phyloP scores from a whole-genome alignment of 2,888 invertebrate species.

The Archips xylosteana region DNA sequence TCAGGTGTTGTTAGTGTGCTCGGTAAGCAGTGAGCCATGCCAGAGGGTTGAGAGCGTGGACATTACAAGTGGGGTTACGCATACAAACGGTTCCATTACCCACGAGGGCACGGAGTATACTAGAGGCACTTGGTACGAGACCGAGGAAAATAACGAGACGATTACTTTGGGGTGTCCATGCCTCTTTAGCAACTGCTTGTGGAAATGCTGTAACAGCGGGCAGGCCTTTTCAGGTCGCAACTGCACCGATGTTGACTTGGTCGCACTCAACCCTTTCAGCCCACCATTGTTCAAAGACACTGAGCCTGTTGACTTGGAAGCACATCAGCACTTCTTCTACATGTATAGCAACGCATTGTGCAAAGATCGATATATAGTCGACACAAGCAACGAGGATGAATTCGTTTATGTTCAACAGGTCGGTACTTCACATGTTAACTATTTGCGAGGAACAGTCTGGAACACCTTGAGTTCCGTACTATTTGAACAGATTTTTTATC shows the following conservation, averaged over 20 bases:
- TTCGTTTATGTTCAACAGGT: constrained; percentile 75
- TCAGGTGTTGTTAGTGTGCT: constrained; percentile 48
- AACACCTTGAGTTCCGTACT: no score
- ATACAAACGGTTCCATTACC: constrained; percentile 64
- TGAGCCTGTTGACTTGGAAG: constrained; percentile 52
- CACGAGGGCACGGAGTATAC: constrained; percentile 65
- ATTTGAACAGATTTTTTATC: neutral
- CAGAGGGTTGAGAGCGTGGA: constrained; percentile 65
- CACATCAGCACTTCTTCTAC: constrained; percentile 68
- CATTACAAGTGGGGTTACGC: constrained; percentile 62
- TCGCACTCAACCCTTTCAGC: constrained; percentile 65
- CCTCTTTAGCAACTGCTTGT: constrained; percentile 66
- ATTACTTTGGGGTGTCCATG: constrained; percentile 71
- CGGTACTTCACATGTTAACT: constrained; percentile 39
- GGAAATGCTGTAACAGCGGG: constrained; percentile 68
- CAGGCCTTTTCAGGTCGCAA: constrained; percentile 56
- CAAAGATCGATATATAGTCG: constrained; percentile 65
- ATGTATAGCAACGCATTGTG: constrained; percentile 61
- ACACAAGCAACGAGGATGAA: constrained; percentile 53
- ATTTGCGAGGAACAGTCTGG: no score
- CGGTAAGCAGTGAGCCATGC: constrained; percentile 60
- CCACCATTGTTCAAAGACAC: constrained; percentile 67
- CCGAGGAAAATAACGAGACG: constrained; percentile 53
- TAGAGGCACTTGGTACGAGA: constrained; percentile 64
- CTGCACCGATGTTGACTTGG: constrained; percentile 57